A percentile compares a stretch with the other conserved stretches of the same genome.
Evolutionary conservation across 2,113 vertebrate genomes (phyloP).

Genomic region (Tinamus guttatus): DNA sequence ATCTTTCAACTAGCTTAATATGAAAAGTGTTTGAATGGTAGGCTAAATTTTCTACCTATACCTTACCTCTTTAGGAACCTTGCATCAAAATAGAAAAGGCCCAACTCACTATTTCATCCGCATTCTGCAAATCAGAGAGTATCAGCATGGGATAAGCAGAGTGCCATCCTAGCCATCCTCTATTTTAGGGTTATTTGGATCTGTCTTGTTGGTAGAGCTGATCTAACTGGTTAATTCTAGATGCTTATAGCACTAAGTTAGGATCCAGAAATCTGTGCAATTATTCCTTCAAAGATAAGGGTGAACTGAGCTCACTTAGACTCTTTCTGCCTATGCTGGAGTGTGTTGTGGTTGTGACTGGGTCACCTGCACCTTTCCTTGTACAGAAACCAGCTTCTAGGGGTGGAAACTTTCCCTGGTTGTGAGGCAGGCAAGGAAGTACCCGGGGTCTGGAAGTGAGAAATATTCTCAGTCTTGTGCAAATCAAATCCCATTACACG

Average conservation of each 20-base stretch:
- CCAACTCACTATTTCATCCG: background rate
- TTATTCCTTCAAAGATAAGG: background rate
- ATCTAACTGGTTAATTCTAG: background rate
- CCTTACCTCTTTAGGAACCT: background rate
- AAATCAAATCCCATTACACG: background rate
- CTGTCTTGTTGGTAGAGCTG: background rate
- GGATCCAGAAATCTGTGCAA: background rate
- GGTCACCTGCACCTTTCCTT: fast-evolving
- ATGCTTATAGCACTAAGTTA: background rate
- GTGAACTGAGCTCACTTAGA: background rate
- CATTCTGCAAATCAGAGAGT: background rate
- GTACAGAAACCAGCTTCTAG: background rate
- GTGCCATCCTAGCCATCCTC: background rate
- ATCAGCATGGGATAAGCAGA: background rate
- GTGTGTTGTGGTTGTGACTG: background rate
- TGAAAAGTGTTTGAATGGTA: background rate
- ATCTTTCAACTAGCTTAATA: background rate
- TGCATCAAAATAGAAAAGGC: background rate
- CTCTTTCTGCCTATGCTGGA: background rate
- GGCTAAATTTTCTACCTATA: background rate
- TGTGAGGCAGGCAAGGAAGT: background rate
- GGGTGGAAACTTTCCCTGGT: background rate
- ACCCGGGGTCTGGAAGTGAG: background rate
- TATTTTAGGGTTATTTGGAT: background rate
- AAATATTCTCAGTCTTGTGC: background rate